A percentile compares a stretch with the other conserved stretches of the same genome.
These are phyloP conservation scores for Listronotus bonariensis DNA, from an alignment of 1,140 invertebrate genomes.

Conservation along the genomic window DNA sequence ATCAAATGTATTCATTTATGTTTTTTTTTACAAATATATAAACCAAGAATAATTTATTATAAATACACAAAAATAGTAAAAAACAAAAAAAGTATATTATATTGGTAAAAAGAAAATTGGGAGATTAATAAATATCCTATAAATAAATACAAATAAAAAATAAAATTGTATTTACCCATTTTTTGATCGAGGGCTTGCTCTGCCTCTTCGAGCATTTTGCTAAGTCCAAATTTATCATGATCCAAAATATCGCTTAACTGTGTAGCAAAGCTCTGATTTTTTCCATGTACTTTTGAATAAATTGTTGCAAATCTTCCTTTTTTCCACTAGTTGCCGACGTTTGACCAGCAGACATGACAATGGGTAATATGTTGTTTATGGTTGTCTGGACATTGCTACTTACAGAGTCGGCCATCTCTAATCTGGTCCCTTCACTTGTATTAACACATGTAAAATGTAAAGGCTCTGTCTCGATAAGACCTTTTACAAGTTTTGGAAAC, in stretches of 20 bases:
- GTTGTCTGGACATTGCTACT: conserved; percentile 42
- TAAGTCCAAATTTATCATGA: conserved; percentile 14
- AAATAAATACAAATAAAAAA: no score
- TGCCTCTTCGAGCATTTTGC: conserved; percentile 22
- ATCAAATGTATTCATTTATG: no score
- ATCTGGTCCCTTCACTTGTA: conserved; percentile 79
- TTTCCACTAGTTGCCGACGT: neutral
- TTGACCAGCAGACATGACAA: conserved; percentile 22
- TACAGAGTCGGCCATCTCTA: conserved; percentile 60
- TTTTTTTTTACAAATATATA: no score
- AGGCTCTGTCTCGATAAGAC: conserved; percentile 80
- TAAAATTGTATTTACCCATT: conserved; percentile 20
- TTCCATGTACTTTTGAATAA: conserved; percentile 30
- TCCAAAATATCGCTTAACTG: conserved; percentile 17
- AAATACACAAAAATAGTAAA: no score
- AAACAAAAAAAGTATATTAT: no score
- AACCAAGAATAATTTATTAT: no score
- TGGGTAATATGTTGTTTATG: conserved; percentile 48
- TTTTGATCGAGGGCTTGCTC: conserved; percentile 23
- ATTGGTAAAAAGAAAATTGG: no score
- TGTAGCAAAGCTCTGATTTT: conserved; percentile 12
- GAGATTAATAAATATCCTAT: no score
- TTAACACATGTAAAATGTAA: conserved; percentile 79
- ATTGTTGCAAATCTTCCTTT: conserved; percentile 33
- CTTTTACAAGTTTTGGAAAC: conserved; percentile 42